A percentile compares a stretch with the other conserved stretches of the same genome.
Evolutionary conservation across 2,113 vertebrate genomes (phyloP).

Genomic region (Poeciliopsis prolifica): DNA sequence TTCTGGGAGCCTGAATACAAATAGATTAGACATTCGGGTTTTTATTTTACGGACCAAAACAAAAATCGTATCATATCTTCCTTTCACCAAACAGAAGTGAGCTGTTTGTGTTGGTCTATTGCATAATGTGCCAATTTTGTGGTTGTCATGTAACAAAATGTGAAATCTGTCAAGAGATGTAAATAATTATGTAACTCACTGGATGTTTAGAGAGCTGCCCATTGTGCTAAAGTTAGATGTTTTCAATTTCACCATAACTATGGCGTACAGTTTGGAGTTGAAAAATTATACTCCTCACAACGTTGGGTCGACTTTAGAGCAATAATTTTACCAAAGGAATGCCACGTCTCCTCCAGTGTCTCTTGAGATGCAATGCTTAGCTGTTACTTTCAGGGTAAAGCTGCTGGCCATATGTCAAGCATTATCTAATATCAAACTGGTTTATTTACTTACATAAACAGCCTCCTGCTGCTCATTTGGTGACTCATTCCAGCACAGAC

Average conservation of each 20-base stretch:
- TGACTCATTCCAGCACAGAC: constrained; percentile 62
- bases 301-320: background rate
- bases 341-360: constrained; percentile 1
- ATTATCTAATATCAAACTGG: constrained; percentile 53
- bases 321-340: background rate
- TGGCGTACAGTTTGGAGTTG: background rate
- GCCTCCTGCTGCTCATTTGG: constrained; percentile 45
- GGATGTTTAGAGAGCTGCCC: background rate
- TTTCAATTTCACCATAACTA: background rate
- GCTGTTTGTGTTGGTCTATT: background rate
- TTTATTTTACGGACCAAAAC: background rate
- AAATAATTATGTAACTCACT: background rate
- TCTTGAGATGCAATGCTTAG: constrained; percentile 20
- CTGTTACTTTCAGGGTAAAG: constrained; percentile 45
- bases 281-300: background rate
- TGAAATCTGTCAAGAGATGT: background rate
- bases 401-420: constrained; percentile 15
- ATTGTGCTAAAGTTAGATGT: background rate
- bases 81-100: background rate
- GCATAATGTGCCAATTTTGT: background rate
- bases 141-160: background rate
- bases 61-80: background rate
- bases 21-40: background rate
- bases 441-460: constrained; percentile 62
- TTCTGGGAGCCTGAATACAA: background rate